These are phyloP conservation scores for Thymallus thymallus DNA, from an alignment of 2,113 vertebrate genomes.

Conservation along the genomic window DNA sequence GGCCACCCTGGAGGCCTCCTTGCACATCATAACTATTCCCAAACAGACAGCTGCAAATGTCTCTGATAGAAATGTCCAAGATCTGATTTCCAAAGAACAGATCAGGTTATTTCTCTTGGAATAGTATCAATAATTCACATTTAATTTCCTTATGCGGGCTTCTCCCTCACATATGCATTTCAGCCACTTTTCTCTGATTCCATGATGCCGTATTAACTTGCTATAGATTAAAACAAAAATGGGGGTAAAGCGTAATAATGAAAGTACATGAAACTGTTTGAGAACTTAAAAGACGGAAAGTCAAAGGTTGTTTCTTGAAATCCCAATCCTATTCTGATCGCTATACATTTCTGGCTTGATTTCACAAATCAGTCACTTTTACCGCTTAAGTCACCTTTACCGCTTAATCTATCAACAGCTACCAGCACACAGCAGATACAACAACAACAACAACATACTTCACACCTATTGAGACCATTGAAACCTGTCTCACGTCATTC, in stretches of 20 bases:
- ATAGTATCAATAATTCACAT: constrained; percentile 63
- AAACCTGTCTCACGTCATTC: neutral
- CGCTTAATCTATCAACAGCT: neutral
- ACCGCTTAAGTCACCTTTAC: neutral
- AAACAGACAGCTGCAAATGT: constrained; percentile 79
- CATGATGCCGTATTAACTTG: neutral
- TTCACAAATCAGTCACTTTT: no score
- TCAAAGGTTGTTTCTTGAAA: neutral
- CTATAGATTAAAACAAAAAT: neutral
- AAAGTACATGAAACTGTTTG: neutral
- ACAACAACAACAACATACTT: constrained; percentile 26
- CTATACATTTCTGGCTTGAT: neutral
- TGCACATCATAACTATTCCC: constrained; percentile 55
- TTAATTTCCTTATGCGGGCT: constrained; percentile 68
- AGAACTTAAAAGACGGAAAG: neutral
- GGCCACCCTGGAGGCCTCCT: constrained; percentile 24
- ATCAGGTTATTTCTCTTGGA: constrained; percentile 73
- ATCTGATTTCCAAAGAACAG: constrained; percentile 69
- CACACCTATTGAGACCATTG: neutral
- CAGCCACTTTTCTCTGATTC: constrained; percentile 33
- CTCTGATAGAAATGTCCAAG: constrained; percentile 46
- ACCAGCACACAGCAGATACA: neutral
- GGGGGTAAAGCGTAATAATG: neutral
- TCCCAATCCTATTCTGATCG: no score
- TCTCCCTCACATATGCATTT: constrained; percentile 53